These are phyloP conservation scores for Drosophila falleni DNA, from an alignment of 2,888 invertebrate genomes.

Conservation along the genomic window DNA sequence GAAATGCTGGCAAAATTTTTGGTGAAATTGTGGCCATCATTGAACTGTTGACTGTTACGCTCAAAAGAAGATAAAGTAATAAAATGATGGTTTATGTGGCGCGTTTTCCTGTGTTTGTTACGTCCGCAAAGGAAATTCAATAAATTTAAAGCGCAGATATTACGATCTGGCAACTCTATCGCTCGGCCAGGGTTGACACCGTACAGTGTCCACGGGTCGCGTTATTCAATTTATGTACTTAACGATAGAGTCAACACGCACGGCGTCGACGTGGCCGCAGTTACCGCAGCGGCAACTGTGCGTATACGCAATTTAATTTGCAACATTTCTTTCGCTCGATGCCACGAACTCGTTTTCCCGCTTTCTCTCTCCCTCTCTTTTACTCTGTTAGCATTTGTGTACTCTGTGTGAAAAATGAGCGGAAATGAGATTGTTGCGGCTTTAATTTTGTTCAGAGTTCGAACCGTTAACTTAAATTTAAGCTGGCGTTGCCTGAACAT, in stretches of 20 bases:
- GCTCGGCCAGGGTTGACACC: slow-evolving; percentile 43
- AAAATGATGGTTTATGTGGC: slow-evolving; percentile 50
- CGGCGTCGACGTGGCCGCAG: slow-evolving; percentile 32
- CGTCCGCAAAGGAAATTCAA: slow-evolving; percentile 43
- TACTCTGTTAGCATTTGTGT: background rate
- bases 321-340: slow-evolving; percentile 36
- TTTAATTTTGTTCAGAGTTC: slow-evolving; percentile 53
- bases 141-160: slow-evolving; percentile 52
- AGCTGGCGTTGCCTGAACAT: slow-evolving; percentile 26
- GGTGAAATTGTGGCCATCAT: slow-evolving; percentile 26
- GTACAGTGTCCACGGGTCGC: slow-evolving; percentile 27
- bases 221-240: slow-evolving; percentile 76
- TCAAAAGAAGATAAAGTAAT: slow-evolving; percentile 51
- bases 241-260: slow-evolving; percentile 66
- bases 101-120: slow-evolving; percentile 34
- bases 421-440: slow-evolving; percentile 74
- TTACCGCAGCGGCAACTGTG: slow-evolving; percentile 59
- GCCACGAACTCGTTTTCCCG: background rate
- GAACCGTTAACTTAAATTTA: slow-evolving; percentile 46
- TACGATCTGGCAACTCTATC: slow-evolving; percentile 52
- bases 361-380: background rate
- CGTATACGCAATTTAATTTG: slow-evolving; percentile 76
- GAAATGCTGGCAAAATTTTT: slow-evolving; percentile 9
- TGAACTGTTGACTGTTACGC: slow-evolving; percentile 9
- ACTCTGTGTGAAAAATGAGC: slow-evolving; percentile 45